A percentile compares a stretch with the other conserved stretches of the same genome.
Conservation (phyloP, 2,113 vertebrate species). For the Benitochromis conjunctus region DNA sequence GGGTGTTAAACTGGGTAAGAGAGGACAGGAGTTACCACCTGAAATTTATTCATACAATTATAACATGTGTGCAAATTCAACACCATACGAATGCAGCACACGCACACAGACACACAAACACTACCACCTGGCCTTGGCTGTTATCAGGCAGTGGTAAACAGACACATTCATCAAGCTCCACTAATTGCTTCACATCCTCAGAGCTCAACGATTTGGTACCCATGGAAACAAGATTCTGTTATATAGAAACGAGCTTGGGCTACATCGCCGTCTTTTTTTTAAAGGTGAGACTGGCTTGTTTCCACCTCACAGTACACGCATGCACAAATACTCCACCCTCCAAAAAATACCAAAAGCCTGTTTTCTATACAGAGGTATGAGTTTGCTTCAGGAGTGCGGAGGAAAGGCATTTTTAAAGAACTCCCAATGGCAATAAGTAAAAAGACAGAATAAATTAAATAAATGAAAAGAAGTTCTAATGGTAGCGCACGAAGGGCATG, state of each 20-base stretch:
- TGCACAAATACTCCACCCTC: background rate
- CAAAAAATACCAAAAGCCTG: background rate
- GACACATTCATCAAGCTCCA: slow-evolving; percentile 69
- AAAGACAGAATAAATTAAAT: background rate
- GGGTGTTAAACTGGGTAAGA: slow-evolving; percentile 87
- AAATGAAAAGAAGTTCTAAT: background rate
- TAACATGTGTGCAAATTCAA: background rate
- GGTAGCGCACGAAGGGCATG: background rate
- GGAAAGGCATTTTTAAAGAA: background rate
- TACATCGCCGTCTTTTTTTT: slow-evolving; percentile 32
- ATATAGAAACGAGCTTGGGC: slow-evolving; percentile 50
- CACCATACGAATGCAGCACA: background rate
- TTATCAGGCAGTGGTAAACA: slow-evolving; percentile 62
- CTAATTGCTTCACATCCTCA: slow-evolving; percentile 71
- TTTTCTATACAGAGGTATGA: background rate
- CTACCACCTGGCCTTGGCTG: slow-evolving; percentile 57
- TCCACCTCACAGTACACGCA: background rate
- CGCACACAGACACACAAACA: background rate
- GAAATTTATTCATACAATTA: slow-evolving; percentile 7
- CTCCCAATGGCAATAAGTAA: background rate
- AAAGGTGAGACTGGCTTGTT: slow-evolving; percentile 34
- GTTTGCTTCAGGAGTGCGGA: background rate
- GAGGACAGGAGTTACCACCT: background rate
- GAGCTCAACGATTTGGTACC: slow-evolving; percentile 64
- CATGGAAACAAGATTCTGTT: slow-evolving; percentile 71